Evolutionary conservation across 37 sponge, comb jelly and placozoan species (phyloP).

Genomic region (Aphrocallistes beatrix): DNA sequence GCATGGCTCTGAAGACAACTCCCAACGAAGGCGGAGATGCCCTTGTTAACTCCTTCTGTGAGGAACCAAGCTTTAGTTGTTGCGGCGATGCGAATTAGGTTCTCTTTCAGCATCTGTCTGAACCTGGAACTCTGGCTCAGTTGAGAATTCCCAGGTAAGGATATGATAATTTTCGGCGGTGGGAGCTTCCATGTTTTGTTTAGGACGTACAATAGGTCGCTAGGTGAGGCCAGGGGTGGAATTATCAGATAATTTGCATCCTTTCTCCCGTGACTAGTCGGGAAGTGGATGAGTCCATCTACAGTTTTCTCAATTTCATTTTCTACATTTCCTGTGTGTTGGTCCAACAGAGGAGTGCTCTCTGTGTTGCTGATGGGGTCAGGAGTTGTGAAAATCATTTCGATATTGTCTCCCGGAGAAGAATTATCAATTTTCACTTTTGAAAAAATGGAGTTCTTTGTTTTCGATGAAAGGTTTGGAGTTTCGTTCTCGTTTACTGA

Average conservation of each 20-base stretch:
- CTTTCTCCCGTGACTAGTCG: background rate
- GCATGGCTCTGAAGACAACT: conserved; percentile 8
- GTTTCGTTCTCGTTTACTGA: background rate
- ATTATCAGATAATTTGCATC: background rate
- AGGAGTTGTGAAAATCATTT: background rate
- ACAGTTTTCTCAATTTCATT: background rate
- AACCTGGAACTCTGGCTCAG: background rate
- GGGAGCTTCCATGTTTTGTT: background rate
- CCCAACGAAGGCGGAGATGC: background rate
- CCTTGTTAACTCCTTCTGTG: background rate
- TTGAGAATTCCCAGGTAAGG: background rate
- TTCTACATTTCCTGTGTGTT: background rate
- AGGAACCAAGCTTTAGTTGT: conserved; percentile 6
- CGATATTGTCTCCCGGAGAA: background rate
- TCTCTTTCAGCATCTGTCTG: background rate
- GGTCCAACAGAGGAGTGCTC: background rate
- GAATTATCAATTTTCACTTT: background rate
- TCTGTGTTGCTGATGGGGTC: background rate
- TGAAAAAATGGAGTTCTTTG: background rate
- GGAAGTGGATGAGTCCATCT: background rate
- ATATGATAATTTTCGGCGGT: background rate
- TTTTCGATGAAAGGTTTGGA: background rate
- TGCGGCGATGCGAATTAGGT: background rate
- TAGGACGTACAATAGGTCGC: background rate
- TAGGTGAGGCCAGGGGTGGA: background rate